Percentiles rank a stretch among this genome's conserved stretches.
Evolutionary conservation across 2,888 invertebrate species (phyloP).

Genomic region (Temnothorax ravouxi): DNA sequence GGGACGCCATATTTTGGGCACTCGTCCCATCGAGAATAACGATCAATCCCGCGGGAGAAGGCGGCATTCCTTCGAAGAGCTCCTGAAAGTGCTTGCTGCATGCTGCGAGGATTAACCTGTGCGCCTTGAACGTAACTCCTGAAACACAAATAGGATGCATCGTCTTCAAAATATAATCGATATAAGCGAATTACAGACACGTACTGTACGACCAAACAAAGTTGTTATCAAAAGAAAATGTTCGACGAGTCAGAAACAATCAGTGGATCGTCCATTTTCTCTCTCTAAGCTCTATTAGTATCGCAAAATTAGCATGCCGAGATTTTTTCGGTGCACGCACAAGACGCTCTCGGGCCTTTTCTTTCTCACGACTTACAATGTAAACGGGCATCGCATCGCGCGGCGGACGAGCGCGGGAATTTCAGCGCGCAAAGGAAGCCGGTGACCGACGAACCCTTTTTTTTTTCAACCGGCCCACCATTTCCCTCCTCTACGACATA

Average conservation of each 20-base stretch:
- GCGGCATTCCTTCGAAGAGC: slow-evolving; percentile 95
- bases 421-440: slow-evolving; percentile 77
- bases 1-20: slow-evolving; percentile 95
- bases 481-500: slow-evolving; percentile 65
- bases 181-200: too few relatives aligned
- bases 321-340: slow-evolving; percentile 40
- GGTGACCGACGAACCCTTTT: slow-evolving; percentile 78
- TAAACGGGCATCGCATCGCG: slow-evolving; percentile 38
- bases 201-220: too few relatives aligned
- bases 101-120: slow-evolving; percentile 96
- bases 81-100: slow-evolving; percentile 98
- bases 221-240: neutral
- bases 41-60: slow-evolving; percentile 92
- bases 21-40: slow-evolving; percentile 96
- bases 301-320: slow-evolving; percentile 38
- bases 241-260: neutral
- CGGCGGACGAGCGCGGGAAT: slow-evolving; percentile 70
- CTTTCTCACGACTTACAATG: slow-evolving; percentile 71
- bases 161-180: neutral
- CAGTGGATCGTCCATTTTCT: neutral
- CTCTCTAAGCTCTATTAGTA: neutral
- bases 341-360: slow-evolving; percentile 42
- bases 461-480: slow-evolving; percentile 59
- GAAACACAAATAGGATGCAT: slow-evolving; percentile 73
- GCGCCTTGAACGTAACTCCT: slow-evolving; percentile 97